phyloP scores from a whole-genome alignment of 2,888 invertebrate species.

The Volucella inanis region DNA sequence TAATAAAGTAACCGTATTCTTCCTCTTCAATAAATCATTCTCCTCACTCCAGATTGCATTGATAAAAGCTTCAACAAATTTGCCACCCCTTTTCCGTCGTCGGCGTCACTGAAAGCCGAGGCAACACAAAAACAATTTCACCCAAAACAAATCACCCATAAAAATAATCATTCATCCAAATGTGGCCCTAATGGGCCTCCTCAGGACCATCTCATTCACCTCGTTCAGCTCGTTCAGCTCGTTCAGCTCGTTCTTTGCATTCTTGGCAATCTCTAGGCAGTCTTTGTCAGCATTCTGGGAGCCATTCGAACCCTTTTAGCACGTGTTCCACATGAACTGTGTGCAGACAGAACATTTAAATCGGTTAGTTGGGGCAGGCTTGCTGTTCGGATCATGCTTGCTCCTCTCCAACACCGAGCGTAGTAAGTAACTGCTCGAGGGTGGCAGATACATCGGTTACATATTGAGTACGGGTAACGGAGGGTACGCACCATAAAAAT shows the following conservation, averaged over 20 bases:
- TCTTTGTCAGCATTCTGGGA: constrained; percentile 29
- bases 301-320: constrained; percentile 56
- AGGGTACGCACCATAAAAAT: constrained; percentile 62
- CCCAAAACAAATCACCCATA: constrained; percentile 70
- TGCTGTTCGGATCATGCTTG: too few species aligned
- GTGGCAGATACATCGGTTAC: neutral
- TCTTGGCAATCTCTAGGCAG: neutral
- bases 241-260: too few species aligned
- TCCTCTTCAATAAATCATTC: constrained; percentile 58
- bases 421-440: neutral
- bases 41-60: constrained; percentile 30
- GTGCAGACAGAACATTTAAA: constrained; percentile 41
- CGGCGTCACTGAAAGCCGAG: constrained; percentile 4
- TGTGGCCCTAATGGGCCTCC: constrained; percentile 54
- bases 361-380: neutral
- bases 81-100: neutral
- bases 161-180: constrained; percentile 71
- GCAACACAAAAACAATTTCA: constrained; percentile 57
- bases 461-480: constrained; percentile 6
- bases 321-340: constrained; percentile 65
- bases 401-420: too few species aligned
- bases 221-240: neutral
- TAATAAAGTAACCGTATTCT: constrained; percentile 23
- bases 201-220: too few species aligned
- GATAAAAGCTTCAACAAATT: constrained; percentile 48